A percentile compares a stretch with the other conserved stretches of the same genome.
Evolutionary conservation across 2,888 invertebrate genomes (phyloP).

Genomic region (Lathronympha strigana): DNA sequence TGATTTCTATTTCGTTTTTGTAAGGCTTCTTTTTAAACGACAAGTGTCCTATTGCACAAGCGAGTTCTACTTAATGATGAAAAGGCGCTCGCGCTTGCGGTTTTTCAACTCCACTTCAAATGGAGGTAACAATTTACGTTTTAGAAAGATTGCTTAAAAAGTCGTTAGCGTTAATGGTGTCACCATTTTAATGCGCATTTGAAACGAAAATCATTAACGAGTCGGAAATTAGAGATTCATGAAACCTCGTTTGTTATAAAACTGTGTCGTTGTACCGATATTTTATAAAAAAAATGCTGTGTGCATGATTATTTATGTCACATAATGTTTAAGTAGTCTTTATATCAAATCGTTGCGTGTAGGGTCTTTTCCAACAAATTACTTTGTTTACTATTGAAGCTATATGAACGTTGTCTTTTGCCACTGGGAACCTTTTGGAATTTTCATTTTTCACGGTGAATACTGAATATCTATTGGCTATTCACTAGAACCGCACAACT

Average conservation of each 20-base stretch:
- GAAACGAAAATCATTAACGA: conserved; percentile 37
- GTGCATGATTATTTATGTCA: neutral
- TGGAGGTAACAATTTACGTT: conserved; percentile 39
- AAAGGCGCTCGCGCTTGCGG: conserved; percentile 36
- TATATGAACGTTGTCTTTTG: too few relatives aligned
- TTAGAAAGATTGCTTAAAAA: conserved; percentile 40
- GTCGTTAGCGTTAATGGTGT: conserved; percentile 41
- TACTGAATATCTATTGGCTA: too few relatives aligned
- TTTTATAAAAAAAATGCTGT: neutral
- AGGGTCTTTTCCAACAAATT: too few relatives aligned
- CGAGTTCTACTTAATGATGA: conserved; percentile 34
- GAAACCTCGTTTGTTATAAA: conserved; percentile 13
- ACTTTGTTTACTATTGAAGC: too few relatives aligned
- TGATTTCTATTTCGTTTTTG: neutral
- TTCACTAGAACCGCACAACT: too few relatives aligned
- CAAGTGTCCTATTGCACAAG: conserved; percentile 6
- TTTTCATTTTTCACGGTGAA: too few relatives aligned
- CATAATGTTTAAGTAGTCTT: too few relatives aligned
- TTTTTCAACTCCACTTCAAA: conserved; percentile 37
- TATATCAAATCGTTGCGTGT: too few relatives aligned
- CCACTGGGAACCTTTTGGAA: too few relatives aligned
- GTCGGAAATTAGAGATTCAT: conserved; percentile 27
- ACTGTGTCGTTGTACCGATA: conserved; percentile 9
- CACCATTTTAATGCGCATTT: conserved; percentile 35
- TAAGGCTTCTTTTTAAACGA: conserved; percentile 1